Evolutionary conservation across 2,888 invertebrate species (phyloP), one percentile per base, ranked within the genome.

Genomic region (Ischnura elegans): DNA sequence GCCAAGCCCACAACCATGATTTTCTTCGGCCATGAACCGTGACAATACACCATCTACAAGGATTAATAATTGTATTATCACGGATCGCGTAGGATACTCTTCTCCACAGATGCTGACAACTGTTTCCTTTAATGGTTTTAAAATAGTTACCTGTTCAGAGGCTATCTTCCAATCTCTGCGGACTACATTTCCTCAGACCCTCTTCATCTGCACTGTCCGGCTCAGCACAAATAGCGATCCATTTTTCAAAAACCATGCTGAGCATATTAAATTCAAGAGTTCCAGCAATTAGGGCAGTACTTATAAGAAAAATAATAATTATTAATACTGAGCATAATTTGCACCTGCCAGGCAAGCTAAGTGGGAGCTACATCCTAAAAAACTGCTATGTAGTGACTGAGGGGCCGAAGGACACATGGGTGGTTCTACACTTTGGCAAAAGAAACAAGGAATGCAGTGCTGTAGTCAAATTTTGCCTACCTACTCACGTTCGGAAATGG

Each of bases 121-220:
- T 86, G 93, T 87, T 46, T 87, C 93, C n/a, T 16, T 61, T 84
- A 93, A 85, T 51, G 87, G 93, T 93, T 93, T 45, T 16, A 93
- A 55, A 93, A 47, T 47, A 47, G 47, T 47, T 47, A 47, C 47
- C 47, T 10, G 47, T 47, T 16, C 47, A 47, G 47, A 85, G 45
- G 25, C 55, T 85, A n/a, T 47, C 93, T 86, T 87, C 85, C 85
- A n/a, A 87, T 87, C 25, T 55, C 55, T 86, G 93, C 13, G 29
- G 46, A 21, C 10, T 87, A 86, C 29, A 93, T 19, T 47, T 93
- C 42, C 93, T 45, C 93, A 93, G 61, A 36, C 45, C 94, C 45
- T 36, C 36, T 66, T 0, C 87, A 25, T 61, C n/a, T 19, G 94
- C 13, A 25, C 93, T 93, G 93, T 45, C 76, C 61, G 93, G 61